Conservation (phyloP, 2,797 vertebrate genomes). For the Chloroceryle amazona region DNA sequence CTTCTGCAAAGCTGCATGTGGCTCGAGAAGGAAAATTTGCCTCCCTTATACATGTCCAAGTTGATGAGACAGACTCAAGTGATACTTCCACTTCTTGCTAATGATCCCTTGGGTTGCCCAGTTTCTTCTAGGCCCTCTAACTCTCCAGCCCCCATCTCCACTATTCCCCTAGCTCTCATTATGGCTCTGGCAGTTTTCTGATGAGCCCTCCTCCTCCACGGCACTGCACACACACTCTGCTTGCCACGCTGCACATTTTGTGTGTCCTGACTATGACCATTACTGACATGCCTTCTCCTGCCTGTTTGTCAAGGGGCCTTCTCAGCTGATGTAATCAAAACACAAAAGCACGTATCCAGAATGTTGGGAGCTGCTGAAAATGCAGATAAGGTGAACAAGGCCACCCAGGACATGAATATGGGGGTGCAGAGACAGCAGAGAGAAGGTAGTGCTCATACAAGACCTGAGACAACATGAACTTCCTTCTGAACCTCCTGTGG, state of each 20-base stretch:
- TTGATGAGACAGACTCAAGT: not conserved
- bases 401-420: not conserved
- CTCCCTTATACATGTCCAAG: not conserved
- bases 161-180: not conserved
- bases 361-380: not conserved
- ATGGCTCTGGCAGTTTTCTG: not conserved
- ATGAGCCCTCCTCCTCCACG: fast-evolving
- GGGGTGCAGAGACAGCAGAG: not conserved
- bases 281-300: slow-evolving; percentile 24
- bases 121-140: not conserved
- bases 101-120: not conserved
- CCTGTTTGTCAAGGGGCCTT: slow-evolving; percentile 27
- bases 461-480: not conserved
- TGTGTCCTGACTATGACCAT: not conserved
- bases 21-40: not conserved
- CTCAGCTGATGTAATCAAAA: not conserved
- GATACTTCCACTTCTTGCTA: not conserved
- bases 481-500: not conserved
- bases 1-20: not conserved
- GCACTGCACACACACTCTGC: fast-evolving
- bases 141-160: not conserved
- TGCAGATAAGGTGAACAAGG: not conserved
- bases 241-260: not conserved
- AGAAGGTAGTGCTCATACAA: not conserved
- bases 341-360: slow-evolving; percentile 1